Base-by-base conservation (phyloP, 2,113 vertebrate species). In the Cyanoramphus novaezelandiae region DNA sequence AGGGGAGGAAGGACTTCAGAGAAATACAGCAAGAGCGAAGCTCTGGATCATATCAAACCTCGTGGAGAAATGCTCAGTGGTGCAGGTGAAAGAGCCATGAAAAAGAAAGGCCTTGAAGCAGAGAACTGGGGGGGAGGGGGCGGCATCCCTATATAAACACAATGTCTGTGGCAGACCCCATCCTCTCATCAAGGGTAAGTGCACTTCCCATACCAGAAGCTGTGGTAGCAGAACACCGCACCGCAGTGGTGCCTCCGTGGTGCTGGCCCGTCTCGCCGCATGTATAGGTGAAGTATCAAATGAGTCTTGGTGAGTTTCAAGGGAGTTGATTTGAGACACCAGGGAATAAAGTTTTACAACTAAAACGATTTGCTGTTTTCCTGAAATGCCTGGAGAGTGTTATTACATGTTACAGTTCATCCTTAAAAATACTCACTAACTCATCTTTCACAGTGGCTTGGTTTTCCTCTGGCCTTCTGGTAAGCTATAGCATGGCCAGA, bases 251-350 rank as follows among this genome's bases (percentile, higher is more conserved):
- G 31, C 24, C 52, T 43, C 31, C 33, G 6, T 15, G 13, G 33
- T 11, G 21, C 23, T 0, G 0, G 19, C 19, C 21, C 4, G 4
- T 6, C 35, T 7, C n/a, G 33, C 24, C 25, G 0, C 1, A 0
- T 4, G 31, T n/a, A 3, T 7, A 21, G 50, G 6, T 65, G 49
- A n/a, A 39, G 60, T 10, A 6, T 2, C 5, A 7, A 21, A 14
- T 5, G 35, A 28, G 43, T 11, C 29, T 35, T 9, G 18, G 52
- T 41, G 9, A 31, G 53, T 4, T 20, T n/a, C 23, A 13, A 47
- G 23, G 79, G 43, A 69, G 13, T 14, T 43, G 83, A 75, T 59
- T 55, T 29, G 50, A 55, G 47, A 23, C 13, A 12, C 29, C 24
- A 18, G 31, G 27, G 17, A 27, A 18, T 16, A 37, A 87, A 29